phyloP scores from a whole-genome alignment of 2,797 vertebrate genomes.

The Squalus acanthias region DNA sequence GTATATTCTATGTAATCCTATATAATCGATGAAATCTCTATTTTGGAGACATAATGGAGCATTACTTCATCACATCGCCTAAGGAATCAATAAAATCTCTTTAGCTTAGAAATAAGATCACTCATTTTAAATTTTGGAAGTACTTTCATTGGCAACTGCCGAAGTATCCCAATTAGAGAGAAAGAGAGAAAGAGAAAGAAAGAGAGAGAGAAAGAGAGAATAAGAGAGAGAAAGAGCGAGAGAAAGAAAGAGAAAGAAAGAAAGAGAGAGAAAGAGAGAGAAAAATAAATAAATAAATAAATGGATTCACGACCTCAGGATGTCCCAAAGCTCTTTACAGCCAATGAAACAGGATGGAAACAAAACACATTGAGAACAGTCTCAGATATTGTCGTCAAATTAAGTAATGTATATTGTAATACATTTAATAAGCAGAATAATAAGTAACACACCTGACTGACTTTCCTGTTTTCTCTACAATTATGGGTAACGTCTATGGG shows the following conservation, averaged over 20 bases:
- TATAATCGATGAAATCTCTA: background rate
- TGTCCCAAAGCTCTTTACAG: too few relatives aligned
- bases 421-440: background rate
- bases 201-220: too few relatives aligned
- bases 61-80: background rate
- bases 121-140: background rate
- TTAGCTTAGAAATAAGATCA: background rate
- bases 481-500: background rate
- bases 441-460: background rate
- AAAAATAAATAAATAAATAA: too few relatives aligned
- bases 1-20: background rate
- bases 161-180: background rate
- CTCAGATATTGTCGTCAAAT: background rate
- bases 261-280: too few relatives aligned
- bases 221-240: too few relatives aligned
- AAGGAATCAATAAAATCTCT: background rate
- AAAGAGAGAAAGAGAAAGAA: too few relatives aligned
- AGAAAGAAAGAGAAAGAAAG: too few relatives aligned
- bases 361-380: background rate
- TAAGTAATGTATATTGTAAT: background rate
- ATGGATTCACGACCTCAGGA: background rate
- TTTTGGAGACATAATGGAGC: background rate
- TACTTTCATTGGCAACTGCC: background rate
- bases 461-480: background rate
- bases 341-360: background rate